Evolutionary conservation across 2,888 invertebrate species (phyloP), one percentile per base, ranked within the genome.

Genomic region (Neocrepidodera transversa): DNA sequence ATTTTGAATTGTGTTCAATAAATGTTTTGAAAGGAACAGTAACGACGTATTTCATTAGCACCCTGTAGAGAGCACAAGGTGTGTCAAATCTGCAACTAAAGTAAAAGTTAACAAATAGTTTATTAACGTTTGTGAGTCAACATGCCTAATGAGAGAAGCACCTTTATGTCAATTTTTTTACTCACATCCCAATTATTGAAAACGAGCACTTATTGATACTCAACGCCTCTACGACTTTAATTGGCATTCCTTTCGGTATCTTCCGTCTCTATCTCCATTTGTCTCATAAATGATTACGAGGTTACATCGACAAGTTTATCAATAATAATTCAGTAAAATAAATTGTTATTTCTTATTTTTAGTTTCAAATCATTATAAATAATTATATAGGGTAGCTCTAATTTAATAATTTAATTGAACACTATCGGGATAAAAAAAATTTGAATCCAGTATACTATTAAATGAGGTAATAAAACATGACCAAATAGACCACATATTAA

Each of bases 141-240:
- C 36, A 36, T 36, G 40, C 14, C 36, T 54, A 54, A 54, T 54
- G 54, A 54, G 54, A 35, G 54, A 54, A 54, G 54, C 54, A 36
- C 54, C 54, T 54, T 45, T 26, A 36, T 23, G 54, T 54, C 54
- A 47, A 32, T 36, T 54, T 54, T 54, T 51, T 54, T 45, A 26
- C 26, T 36, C 45, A 35, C 45, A 54, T 54, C 45, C 47, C 54
- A 54, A 54, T 54, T 54, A 54, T 54, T 54, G 54, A 54, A 54
- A 54, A 54, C 54, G 54, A 47, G 47, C 54, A 47, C 54, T 54
- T 54, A 54, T 54, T 54, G 54, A 54, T 54, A 54, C 45, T 54
- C 54, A 17, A 54, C 54, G 54, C 54, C 54, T 54, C 54, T 54
- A 54, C 45, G 16, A 23, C 35, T 54, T 54, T 54, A 54, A 54